Evolutionary conservation across 2,888 invertebrate genomes (phyloP), one percentile per base, ranked within the genome.

Genomic region (Callosobruchus maculatus): DNA sequence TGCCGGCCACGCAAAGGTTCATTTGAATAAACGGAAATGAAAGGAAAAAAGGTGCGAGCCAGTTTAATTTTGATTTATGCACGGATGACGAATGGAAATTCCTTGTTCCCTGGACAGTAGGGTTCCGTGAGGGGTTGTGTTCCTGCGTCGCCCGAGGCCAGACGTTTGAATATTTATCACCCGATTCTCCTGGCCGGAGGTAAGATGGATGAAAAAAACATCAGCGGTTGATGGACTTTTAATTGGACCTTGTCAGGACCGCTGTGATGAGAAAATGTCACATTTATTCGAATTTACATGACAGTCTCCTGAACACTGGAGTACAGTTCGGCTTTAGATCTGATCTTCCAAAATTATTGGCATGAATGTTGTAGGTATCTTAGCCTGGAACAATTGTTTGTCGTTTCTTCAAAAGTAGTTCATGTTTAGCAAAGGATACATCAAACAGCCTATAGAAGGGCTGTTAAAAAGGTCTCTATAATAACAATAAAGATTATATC

Each of bases 1-100:
- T 21, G 71, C 70, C 20, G 21, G 21, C 21, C 75, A 78, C 77
- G 77, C 73, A 78, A 69, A 76, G 77, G 76, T 73, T 75, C 79
- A 69, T 79, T 79, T 75, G 78, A 77, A 76, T 74, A 72, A 75
- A 74, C 74, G 77, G 74, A 76, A 76, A 76, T 74, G 75, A 71
- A 73, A 75, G 75, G 75, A 77, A 75, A 76, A 75, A 76, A 75
- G 73, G 77, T 74, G 73, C 73, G 49, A 49, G 49, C 49, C 13
- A 74, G 77, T 74, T 77, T 78, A 78, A 78, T 78, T 78, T 78
- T 78, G 78, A 78, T 77, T 76, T 77, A 78, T 77, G 77, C 75
- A 71, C 21, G 68, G 18, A 67, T 67, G 68, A 68, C 21, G 71
- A 75, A 75, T 75, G 75, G 73, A 49, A 71, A 67, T 75, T 73